These are phyloP conservation scores for Ochotona princeps DNA, from an alignment of 2,113 vertebrate genomes.

Conservation along the genomic window DNA sequence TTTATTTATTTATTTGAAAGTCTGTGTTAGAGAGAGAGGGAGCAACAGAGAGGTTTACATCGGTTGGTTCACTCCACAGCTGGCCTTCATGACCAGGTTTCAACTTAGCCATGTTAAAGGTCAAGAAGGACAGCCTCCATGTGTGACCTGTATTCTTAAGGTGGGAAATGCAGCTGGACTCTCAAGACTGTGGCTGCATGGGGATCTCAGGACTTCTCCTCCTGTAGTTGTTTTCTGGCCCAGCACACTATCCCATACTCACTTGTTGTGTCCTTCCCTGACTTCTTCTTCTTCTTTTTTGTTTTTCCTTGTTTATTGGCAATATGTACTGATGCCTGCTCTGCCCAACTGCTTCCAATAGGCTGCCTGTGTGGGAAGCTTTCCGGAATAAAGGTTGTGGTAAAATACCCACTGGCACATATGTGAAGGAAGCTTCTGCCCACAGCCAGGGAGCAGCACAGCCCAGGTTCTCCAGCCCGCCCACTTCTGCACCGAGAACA, in stretches of 20 bases:
- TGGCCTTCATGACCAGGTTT: background rate
- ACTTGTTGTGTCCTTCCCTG: background rate
- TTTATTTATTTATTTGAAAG: no score
- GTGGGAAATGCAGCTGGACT: background rate
- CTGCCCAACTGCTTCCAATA: background rate
- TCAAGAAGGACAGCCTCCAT: no score
- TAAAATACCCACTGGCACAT: background rate
- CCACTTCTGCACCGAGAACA: background rate
- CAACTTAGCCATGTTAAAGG: background rate
- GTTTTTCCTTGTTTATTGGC: background rate
- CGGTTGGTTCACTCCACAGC: no score
- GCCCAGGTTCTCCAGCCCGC: background rate
- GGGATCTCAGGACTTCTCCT: background rate
- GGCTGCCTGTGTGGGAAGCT: background rate
- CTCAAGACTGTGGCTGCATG: background rate
- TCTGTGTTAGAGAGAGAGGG: no score
- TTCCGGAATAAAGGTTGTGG: background rate
- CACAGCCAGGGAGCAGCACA: background rate
- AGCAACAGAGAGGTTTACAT: no score
- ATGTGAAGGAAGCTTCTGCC: constrained; percentile 46
- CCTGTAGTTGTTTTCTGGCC: background rate
- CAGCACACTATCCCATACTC: background rate
- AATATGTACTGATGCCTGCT: background rate
- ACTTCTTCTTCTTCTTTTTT: no score
- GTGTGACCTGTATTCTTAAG: background rate